phyloP scores from a whole-genome alignment of 2,113 vertebrate genomes.

The Ctenomys sociabilis region DNA sequence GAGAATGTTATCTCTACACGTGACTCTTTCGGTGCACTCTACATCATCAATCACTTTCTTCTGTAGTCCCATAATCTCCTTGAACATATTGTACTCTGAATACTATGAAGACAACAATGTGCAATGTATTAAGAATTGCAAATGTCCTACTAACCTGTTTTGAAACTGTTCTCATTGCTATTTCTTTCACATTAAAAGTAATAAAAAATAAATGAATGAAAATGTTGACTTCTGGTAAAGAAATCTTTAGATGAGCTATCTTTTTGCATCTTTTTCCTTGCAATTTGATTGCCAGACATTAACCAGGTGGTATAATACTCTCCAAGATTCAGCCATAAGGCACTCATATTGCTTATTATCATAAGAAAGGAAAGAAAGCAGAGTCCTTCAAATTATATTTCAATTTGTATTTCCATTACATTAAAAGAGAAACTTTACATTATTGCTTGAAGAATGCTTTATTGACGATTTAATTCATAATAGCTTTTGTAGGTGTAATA shows the following conservation, averaged over 20 bases:
- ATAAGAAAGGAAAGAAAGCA: neutral
- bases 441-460: neutral
- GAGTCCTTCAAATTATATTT: neutral
- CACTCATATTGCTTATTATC: neutral
- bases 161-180: too few relatives aligned
- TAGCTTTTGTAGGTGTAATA: neutral
- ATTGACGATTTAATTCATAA: neutral
- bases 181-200: too few relatives aligned
- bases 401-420: neutral
- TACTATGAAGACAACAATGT: too few relatives aligned
- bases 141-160: too few relatives aligned
- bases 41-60: too few relatives aligned
- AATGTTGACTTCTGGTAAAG: neutral
- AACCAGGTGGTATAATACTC: neutral
- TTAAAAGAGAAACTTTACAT: neutral
- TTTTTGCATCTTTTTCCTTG: neutral
- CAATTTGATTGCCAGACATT: neutral
- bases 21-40: too few relatives aligned
- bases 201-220: too few relatives aligned
- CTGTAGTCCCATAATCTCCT: too few relatives aligned
- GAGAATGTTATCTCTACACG: too few relatives aligned
- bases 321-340: neutral
- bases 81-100: too few relatives aligned
- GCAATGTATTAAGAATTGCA: too few relatives aligned
- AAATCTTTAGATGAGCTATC: neutral